A percentile compares a stretch with the other conserved stretches of the same genome.
These are phyloP conservation scores for Acromyrmex heyeri DNA, from an alignment of 1,140 invertebrate species.

Conservation along the genomic window DNA sequence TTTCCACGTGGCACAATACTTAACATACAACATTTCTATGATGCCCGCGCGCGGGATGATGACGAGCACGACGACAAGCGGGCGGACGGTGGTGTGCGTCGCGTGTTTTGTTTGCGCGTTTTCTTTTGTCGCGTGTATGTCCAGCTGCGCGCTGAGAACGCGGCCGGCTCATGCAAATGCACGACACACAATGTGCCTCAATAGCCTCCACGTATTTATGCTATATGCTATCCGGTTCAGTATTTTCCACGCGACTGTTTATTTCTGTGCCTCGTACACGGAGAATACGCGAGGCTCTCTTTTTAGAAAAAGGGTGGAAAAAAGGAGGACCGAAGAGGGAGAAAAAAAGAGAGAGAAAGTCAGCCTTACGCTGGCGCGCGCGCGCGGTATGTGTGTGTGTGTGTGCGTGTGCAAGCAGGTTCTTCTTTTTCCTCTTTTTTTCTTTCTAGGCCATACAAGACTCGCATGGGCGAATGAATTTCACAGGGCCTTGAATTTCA, in stretches of 20 bases:
- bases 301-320: slow-evolving; percentile 38
- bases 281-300: slow-evolving; percentile 22
- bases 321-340: background rate
- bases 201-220: slow-evolving; percentile 73
- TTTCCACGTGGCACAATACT: slow-evolving; percentile 62
- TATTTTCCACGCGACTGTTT: slow-evolving; percentile 73
- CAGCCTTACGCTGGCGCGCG: background rate
- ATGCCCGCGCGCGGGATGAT: slow-evolving; percentile 22
- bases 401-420: background rate
- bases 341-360: background rate
- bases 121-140: slow-evolving; percentile 79
- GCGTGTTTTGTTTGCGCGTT: slow-evolving; percentile 79
- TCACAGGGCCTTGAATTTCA: too few relatives aligned
- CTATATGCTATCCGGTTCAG: slow-evolving; percentile 75
- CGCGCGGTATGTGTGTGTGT: too few relatives aligned
- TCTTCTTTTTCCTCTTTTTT: too few relatives aligned
- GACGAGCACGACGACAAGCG: slow-evolving; percentile 39
- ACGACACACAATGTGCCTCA: slow-evolving; percentile 70
- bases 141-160: slow-evolving; percentile 76
- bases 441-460: too few relatives aligned
- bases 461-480: too few relatives aligned
- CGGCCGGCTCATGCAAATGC: slow-evolving; percentile 76
- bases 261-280: slow-evolving; percentile 60
- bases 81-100: slow-evolving; percentile 51
- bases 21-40: slow-evolving; percentile 55